Evolutionary conservation across 1,140 invertebrate genomes (phyloP).

Genomic region (Gryon sp.): DNA sequence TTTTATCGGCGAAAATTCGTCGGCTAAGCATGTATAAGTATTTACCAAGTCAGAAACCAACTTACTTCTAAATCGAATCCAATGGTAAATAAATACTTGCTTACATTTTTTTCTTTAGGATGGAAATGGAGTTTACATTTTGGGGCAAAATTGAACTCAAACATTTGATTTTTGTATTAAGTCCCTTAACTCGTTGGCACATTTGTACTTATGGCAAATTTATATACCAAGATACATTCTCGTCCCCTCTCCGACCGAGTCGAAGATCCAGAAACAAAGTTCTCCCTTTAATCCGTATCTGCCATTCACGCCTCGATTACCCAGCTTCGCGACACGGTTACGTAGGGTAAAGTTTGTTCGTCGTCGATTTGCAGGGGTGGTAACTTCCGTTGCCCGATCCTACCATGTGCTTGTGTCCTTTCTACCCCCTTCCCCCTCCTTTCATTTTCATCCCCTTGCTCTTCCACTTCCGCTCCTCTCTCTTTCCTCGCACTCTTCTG

Average conservation of each 20-base stretch:
- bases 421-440: too few species aligned
- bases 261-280: constrained; percentile 57
- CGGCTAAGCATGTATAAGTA: background rate
- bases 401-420: constrained; percentile 13
- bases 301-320: constrained; percentile 64
- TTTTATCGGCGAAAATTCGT: background rate
- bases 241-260: background rate
- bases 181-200: background rate
- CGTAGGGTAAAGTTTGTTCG: constrained; percentile 62
- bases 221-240: too few species aligned
- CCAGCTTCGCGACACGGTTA: constrained; percentile 55
- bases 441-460: too few species aligned
- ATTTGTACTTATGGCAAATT: constrained; percentile 19
- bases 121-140: too few species aligned
- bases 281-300: constrained; percentile 59
- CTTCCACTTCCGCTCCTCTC: too few species aligned
- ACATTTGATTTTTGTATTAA: constrained; percentile 33
- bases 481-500: constrained; percentile 8
- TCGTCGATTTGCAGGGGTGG: constrained; percentile 48
- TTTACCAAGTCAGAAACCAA: background rate
- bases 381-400: constrained; percentile 47
- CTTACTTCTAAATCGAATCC: background rate
- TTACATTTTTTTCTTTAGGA: background rate
- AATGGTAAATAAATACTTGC: background rate
- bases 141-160: constrained; percentile 17